Base-by-base conservation (phyloP, 2,113 vertebrate species). In the Chlamydotis undulata region DNA sequence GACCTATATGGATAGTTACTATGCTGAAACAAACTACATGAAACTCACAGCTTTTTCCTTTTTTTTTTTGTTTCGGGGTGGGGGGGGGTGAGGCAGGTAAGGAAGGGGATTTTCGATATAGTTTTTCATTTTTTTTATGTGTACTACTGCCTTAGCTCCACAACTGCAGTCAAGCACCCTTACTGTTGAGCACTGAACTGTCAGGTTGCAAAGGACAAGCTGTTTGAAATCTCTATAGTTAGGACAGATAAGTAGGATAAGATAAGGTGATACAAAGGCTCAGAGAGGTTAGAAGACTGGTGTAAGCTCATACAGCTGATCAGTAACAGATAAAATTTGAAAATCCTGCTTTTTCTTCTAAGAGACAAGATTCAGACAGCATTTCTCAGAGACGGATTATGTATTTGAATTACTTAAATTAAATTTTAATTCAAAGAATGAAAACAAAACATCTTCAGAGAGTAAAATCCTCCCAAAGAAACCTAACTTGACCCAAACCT, bases 381-480 rank as follows among this genome's bases (percentile, higher is more conserved):
- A 93, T 94, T 96, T 85, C 79, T 95, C 37, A 11, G 94, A 94
- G 85, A 47, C 0, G 37, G 94, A 94, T 94, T 95, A 93, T 93
- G 49, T 31, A 89, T 87, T 94, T 84, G 53, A 94, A 91, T 85
- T 89, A 97, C 93, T 94, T 89, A 91, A 94, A 97, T 95, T 94
- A 94, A 97, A 94, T 89, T 96, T 96, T 96, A 96, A 97, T 94
- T 93, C 83, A 89, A 87, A 93, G 87, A 95, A 94, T 87, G 93
- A 95, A 96, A 97, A 60, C 87, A 93, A 97, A 96, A 96, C 91
- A 96, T 95, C 77, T 87, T 65, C 70, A 85, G 81, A 85, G 65
- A 91, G 85, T 39, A 49, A 89, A 94, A 92, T 82, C 87, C 91
- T 95, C 21, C 57, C 25, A 89, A 63, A 95, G 31, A 79, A 96